Conservation (phyloP, 2,888 invertebrate genomes). For the Chironomus riparius region DNA sequence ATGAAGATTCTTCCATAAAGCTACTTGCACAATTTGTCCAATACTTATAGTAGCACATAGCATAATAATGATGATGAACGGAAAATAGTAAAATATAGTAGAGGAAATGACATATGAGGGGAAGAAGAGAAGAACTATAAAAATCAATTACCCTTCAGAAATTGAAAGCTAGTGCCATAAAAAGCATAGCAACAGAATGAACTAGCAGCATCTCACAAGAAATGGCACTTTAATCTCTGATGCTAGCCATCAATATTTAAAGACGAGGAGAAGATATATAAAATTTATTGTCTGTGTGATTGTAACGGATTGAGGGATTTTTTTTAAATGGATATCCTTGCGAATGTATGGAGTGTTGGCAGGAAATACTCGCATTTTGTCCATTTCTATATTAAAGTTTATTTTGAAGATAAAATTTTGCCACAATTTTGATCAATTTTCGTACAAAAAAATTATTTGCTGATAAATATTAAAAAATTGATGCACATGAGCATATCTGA, state of each 20-base stretch:
- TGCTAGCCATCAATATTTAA: conserved; percentile 22
- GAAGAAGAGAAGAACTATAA: conserved; percentile 3
- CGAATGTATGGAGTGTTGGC: too few relatives aligned
- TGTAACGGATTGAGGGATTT: conserved; percentile 1
- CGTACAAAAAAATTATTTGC: too few relatives aligned
- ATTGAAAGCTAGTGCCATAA: background rate
- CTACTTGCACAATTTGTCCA: background rate
- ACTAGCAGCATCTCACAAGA: background rate
- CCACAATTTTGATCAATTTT: too few relatives aligned
- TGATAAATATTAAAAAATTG: too few relatives aligned
- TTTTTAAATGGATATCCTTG: background rate
- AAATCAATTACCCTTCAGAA: conserved; percentile 19
- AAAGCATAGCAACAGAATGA: background rate
- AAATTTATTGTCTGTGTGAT: conserved; percentile 16
- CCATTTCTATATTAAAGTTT: too few relatives aligned
- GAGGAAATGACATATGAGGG: background rate
- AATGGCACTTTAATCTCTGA: background rate
- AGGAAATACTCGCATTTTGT: too few relatives aligned
- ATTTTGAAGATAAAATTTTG: too few relatives aligned
- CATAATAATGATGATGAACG: background rate
- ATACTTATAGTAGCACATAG: background rate
- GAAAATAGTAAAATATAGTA: background rate
- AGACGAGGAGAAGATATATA: background rate
- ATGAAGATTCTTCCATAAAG: background rate
- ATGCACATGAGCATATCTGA: too few relatives aligned